A percentile compares a stretch with the other conserved stretches of the same genome.
These are phyloP conservation scores for Ernsta delagoae DNA, from an alignment of 2,888 invertebrate species.

Conservation along the genomic window DNA sequence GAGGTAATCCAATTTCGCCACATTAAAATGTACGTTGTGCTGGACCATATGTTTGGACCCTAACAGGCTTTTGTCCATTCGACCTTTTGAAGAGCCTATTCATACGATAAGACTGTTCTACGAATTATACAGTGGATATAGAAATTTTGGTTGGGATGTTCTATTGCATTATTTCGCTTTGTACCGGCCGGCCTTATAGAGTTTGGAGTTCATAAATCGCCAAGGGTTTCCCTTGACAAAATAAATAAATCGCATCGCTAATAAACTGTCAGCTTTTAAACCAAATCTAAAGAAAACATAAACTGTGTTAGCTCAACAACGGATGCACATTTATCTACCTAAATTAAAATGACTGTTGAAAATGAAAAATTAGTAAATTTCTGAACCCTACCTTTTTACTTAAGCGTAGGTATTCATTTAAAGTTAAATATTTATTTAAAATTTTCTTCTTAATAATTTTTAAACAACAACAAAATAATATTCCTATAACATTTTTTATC, in stretches of 20 bases:
- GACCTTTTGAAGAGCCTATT: constrained; percentile 64
- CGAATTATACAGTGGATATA: constrained; percentile 71
- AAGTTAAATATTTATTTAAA: too few relatives aligned
- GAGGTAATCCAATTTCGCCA: constrained; percentile 78
- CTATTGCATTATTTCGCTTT: constrained; percentile 46
- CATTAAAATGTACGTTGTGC: constrained; percentile 59
- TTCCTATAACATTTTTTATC: too few relatives aligned
- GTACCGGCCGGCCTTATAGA: constrained; percentile 50
- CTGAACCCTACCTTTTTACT: too few relatives aligned
- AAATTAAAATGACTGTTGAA: not conserved
- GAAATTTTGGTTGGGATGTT: constrained; percentile 56
- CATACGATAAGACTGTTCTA: constrained; percentile 58
- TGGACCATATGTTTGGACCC: constrained; percentile 68
- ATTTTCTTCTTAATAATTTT: too few relatives aligned
- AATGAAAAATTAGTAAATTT: not conserved
- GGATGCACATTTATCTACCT: not conserved
- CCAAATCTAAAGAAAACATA: constrained; percentile 15
- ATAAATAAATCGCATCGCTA: constrained; percentile 45
- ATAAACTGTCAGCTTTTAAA: constrained; percentile 45
- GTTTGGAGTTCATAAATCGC: constrained; percentile 54
- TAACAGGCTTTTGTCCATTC: constrained; percentile 62
- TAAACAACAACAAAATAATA: too few relatives aligned
- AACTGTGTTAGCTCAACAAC: constrained; percentile 1
- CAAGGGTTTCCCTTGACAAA: constrained; percentile 48
- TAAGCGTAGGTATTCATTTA: too few relatives aligned